Evolutionary conservation across 2,888 invertebrate species (phyloP).

Genomic region (Hyppa rectilinea): DNA sequence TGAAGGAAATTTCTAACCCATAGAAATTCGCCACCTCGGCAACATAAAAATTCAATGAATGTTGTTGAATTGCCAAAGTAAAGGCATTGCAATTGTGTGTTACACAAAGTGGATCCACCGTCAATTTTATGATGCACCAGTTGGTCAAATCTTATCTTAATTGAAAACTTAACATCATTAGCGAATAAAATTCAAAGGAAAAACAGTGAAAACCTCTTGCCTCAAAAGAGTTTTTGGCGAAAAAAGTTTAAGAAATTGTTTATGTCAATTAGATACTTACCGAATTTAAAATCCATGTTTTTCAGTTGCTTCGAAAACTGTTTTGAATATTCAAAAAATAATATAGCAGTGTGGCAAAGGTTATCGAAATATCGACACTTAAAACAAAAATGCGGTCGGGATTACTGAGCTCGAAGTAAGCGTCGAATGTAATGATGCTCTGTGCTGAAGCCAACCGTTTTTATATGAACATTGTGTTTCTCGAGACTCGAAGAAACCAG

Average conservation of each 20-base stretch:
- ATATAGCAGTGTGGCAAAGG: constrained; percentile 2
- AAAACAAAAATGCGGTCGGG: constrained; percentile 2
- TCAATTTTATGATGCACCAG: too few relatives aligned
- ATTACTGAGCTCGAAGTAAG: constrained; percentile 37
- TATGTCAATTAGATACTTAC: constrained; percentile 33
- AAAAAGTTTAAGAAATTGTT: background rate
- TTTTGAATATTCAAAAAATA: constrained; percentile 19
- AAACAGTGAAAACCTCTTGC: background rate
- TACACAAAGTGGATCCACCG: background rate
- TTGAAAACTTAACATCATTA: background rate
- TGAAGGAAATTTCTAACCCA: too few relatives aligned
- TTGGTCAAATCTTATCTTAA: background rate
- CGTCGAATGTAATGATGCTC: constrained; percentile 47
- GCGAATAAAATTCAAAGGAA: background rate
- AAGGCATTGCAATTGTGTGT: too few relatives aligned
- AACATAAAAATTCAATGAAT: too few relatives aligned
- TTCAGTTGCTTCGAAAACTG: constrained; percentile 1
- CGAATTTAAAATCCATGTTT: constrained; percentile 63
- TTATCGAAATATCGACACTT: constrained; percentile 39
- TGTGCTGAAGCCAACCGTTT: constrained; percentile 35
- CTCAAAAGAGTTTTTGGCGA: background rate
- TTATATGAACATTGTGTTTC: constrained; percentile 57
- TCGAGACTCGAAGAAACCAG: constrained; percentile 46
- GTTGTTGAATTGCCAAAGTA: too few relatives aligned
- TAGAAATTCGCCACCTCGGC: too few relatives aligned